A percentile compares a stretch with the other conserved stretches of the same genome.
Conservation (phyloP, 2,888 invertebrate species). For the Lagria hirta region DNA sequence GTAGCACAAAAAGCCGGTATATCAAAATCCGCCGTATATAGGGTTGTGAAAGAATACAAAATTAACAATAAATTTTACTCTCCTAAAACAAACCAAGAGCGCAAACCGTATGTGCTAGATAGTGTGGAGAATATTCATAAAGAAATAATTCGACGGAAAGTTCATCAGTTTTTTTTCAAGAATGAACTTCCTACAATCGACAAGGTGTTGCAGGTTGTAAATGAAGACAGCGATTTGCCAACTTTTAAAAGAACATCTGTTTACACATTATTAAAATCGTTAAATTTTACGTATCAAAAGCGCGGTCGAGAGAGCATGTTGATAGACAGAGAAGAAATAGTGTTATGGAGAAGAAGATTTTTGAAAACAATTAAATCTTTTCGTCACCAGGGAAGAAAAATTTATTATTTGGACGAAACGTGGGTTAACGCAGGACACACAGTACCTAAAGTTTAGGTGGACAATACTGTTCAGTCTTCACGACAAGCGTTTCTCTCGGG, state of each 20-base stretch:
- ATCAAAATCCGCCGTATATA: too few relatives aligned
- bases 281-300: constrained; percentile 21
- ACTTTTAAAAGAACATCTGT: constrained; percentile 25
- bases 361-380: constrained; percentile 23
- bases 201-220: constrained; percentile 6
- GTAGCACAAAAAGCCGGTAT: too few relatives aligned
- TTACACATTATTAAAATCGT: constrained; percentile 13
- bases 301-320: constrained; percentile 22
- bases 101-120: too few relatives aligned
- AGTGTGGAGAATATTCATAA: too few relatives aligned
- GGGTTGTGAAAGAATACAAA: too few relatives aligned
- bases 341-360: constrained; percentile 24
- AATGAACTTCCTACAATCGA: constrained; percentile 17
- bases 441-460: constrained; percentile 21
- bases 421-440: constrained; percentile 32
- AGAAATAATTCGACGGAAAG: too few relatives aligned
- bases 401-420: constrained; percentile 33
- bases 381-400: constrained; percentile 22
- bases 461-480: constrained; percentile 12
- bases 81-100: too few relatives aligned
- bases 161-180: constrained; percentile 8
- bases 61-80: too few relatives aligned
- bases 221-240: constrained; percentile 20
- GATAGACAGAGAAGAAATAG: constrained; percentile 27
- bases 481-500: constrained; percentile 21